Evolutionary conservation across 2,888 invertebrate genomes (phyloP).

Genomic region (Dryobotodes eremita): DNA sequence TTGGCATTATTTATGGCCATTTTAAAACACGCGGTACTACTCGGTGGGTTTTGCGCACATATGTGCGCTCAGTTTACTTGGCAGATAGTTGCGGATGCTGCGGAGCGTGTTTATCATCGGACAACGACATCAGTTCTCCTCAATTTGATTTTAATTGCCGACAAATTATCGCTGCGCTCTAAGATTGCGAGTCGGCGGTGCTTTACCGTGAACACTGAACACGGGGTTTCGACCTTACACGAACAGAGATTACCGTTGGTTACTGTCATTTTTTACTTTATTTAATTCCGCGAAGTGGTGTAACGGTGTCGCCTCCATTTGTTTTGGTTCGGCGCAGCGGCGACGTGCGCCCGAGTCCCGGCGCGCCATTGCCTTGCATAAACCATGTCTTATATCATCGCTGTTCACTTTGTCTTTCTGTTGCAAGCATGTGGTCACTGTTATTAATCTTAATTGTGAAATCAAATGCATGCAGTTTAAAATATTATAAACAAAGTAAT

Average conservation of each 20-base stretch:
- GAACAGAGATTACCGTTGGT: constrained; percentile 88
- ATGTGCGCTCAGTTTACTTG: constrained; percentile 66
- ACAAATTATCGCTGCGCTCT: constrained; percentile 72
- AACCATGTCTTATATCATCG: constrained; percentile 71
- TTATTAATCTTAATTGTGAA: constrained; percentile 12
- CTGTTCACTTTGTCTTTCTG: constrained; percentile 60
- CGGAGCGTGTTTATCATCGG: constrained; percentile 53
- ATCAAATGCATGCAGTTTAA: neutral
- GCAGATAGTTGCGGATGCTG: constrained; percentile 66
- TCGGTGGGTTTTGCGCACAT: constrained; percentile 68
- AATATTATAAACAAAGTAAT: constrained; percentile 4
- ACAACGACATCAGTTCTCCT: constrained; percentile 58
- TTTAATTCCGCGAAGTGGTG: constrained; percentile 88
- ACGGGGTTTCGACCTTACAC: constrained; percentile 81
- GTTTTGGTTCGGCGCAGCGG: constrained; percentile 84
- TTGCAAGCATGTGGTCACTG: constrained; percentile 49
- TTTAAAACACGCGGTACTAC: constrained; percentile 73
- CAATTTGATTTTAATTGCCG: constrained; percentile 79
- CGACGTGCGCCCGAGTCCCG: constrained; percentile 65
- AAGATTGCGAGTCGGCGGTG: constrained; percentile 72
- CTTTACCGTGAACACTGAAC: constrained; percentile 79
- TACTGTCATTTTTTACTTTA: constrained; percentile 83
- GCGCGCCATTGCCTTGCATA: constrained; percentile 63
- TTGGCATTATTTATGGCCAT: constrained; percentile 79
- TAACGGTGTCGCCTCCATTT: constrained; percentile 89